Conservation (phyloP, 2,888 invertebrate species). For the Strigamia transsilvanica region DNA sequence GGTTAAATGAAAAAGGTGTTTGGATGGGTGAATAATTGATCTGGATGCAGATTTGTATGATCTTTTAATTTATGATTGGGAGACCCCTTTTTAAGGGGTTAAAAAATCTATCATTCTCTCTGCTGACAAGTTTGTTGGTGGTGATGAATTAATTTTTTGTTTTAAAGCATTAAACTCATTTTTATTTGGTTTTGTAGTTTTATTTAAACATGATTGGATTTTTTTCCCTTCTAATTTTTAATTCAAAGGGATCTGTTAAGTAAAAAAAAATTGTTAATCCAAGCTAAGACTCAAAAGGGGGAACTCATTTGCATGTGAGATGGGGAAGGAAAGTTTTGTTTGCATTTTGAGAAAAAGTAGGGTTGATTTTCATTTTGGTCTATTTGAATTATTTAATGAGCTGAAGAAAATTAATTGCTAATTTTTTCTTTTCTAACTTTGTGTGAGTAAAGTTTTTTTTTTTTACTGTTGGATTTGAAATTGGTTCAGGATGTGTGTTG, state of each 20-base stretch:
- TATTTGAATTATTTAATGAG: slow-evolving; percentile 34
- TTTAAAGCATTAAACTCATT: background rate
- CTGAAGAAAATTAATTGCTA: slow-evolving; percentile 23
- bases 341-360: background rate
- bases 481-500: background rate
- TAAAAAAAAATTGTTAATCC: background rate
- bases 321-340: slow-evolving; percentile 20
- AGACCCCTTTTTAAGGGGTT: background rate
- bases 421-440: background rate
- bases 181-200: background rate
- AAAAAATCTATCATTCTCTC: background rate
- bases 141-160: background rate
- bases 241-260: slow-evolving; percentile 1
- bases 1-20: slow-evolving; percentile 24
- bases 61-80: background rate
- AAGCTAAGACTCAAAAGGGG: background rate
- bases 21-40: slow-evolving; percentile 27
- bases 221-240: background rate
- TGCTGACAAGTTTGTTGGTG: background rate
- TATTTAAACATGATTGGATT: background rate
- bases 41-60: background rate
- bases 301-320: slow-evolving; percentile 25
- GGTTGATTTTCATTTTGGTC: background rate
- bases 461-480: background rate
- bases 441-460: background rate